Percentiles rank a stretch among this genome's conserved stretches.
Conservation (phyloP, 1,140 invertebrate genomes). For the Pseudoatta argentina region DNA sequence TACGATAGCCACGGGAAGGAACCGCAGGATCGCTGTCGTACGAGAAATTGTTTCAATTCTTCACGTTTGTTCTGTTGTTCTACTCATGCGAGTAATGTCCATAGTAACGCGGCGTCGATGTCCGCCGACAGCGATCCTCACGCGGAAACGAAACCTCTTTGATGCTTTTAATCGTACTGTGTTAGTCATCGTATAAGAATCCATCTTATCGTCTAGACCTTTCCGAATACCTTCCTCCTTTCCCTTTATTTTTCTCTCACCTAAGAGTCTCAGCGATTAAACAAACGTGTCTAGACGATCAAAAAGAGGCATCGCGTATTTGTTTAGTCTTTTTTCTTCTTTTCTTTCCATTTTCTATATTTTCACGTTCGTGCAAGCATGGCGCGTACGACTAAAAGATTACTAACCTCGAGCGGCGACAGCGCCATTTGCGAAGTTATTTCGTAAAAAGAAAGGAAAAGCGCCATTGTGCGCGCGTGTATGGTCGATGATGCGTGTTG, state of each 20-base stretch:
- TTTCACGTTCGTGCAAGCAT: constrained; percentile 64
- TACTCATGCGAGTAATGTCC: neutral
- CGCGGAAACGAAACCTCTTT: constrained; percentile 44
- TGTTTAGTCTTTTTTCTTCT: constrained; percentile 46
- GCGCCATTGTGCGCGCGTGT: constrained; percentile 18
- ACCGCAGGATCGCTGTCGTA: constrained; percentile 42
- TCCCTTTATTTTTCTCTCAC: neutral
- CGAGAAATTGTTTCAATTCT: constrained; percentile 25
- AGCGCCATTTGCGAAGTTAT: constrained; percentile 25
- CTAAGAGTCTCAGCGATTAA: constrained; percentile 24
- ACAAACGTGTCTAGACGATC: constrained; percentile 24
- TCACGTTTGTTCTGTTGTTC: constrained; percentile 34
- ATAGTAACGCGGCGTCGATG: neutral
- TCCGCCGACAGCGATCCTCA: constrained; percentile 46
- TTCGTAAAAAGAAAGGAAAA: constrained; percentile 38
- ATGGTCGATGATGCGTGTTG: constrained; percentile 11
- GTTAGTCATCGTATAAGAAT: constrained; percentile 51
- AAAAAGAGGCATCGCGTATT: constrained; percentile 40
- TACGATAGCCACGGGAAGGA: neutral
- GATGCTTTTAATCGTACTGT: constrained; percentile 62
- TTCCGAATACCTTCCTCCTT: neutral
- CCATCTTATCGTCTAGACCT: constrained; percentile 47
- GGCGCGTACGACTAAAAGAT: constrained; percentile 47
- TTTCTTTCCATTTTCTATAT: constrained; percentile 75
- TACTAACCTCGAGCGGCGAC: constrained; percentile 10